A percentile compares a stretch with the other conserved stretches of the same genome.
Evolutionary conservation across 2,888 invertebrate genomes (phyloP).

Genomic region (Synanthedon myopaeformis): DNA sequence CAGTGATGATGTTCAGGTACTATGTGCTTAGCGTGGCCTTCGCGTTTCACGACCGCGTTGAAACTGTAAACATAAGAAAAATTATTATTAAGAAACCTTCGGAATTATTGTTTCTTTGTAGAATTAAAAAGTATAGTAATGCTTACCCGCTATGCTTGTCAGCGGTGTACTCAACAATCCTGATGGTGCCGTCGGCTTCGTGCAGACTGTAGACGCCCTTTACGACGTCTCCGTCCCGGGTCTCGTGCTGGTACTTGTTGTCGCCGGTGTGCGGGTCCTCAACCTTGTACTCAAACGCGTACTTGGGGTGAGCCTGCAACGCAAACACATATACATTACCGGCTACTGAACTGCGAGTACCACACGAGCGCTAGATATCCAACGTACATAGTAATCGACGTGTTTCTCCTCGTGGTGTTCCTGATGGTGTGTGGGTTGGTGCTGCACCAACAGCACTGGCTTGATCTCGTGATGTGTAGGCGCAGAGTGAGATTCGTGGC

Average conservation of each 20-base stretch:
- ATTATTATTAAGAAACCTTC: background rate
- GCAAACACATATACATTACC: background rate
- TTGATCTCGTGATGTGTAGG: conserved; percentile 1
- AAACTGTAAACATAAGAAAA: conserved; percentile 23
- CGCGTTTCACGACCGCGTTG: conserved; percentile 43
- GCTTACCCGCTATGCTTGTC: conserved; percentile 43
- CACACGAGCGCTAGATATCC: background rate
- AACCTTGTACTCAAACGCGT: conserved; percentile 56
- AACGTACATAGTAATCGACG: conserved; percentile 7
- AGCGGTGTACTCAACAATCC: conserved; percentile 48
- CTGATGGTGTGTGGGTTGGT: background rate
- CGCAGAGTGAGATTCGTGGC: background rate
- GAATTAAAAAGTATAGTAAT: background rate
- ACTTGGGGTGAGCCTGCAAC: conserved; percentile 39
- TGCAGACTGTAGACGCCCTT: conserved; percentile 48
- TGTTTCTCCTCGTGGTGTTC: conserved; percentile 11
- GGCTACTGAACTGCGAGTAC: background rate
- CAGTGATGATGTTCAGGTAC: conserved; percentile 9
- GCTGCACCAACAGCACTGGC: background rate
- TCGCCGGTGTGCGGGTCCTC: conserved; percentile 54
- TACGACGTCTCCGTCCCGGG: conserved; percentile 48
- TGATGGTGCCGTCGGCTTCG: conserved; percentile 45
- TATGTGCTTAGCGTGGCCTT: conserved; percentile 10
- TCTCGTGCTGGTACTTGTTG: conserved; percentile 51
- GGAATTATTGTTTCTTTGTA: background rate